Conservation (phyloP, 2,113 vertebrate species). For the Hymenochirus boettgeri region DNA sequence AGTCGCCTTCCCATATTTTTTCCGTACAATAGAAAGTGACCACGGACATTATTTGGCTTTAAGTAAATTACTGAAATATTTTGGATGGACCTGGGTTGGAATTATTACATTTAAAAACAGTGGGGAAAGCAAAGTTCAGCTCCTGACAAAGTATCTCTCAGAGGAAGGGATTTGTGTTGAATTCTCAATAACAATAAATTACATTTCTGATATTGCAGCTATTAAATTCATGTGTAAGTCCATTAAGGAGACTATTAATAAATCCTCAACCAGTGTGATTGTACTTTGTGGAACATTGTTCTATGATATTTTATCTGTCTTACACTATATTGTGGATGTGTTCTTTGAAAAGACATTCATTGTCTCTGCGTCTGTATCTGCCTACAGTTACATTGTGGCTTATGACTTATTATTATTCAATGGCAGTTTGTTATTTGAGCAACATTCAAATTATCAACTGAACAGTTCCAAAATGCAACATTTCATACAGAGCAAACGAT, state of each 20-base stretch:
- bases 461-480: background rate
- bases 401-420: background rate
- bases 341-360: constrained; percentile 2
- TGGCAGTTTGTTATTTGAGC: background rate
- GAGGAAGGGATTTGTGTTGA: constrained; percentile 3
- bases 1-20: constrained; percentile 11
- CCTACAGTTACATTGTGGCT: background rate
- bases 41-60: background rate
- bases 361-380: background rate
- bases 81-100: constrained; percentile 26
- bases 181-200: background rate
- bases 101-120: constrained; percentile 2
- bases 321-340: no score
- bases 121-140: constrained; percentile 2
- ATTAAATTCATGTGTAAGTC: background rate
- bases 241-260: background rate
- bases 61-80: background rate
- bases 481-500: background rate
- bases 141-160: constrained; percentile 3
- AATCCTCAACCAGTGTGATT: background rate
- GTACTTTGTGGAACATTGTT: background rate
- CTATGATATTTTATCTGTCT: background rate
- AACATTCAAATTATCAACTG: no score
- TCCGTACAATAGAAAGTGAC: background rate
- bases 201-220: no score